Evolutionary conservation across 2,797 vertebrate species (phyloP).

Genomic region (Caiman crocodilus): DNA sequence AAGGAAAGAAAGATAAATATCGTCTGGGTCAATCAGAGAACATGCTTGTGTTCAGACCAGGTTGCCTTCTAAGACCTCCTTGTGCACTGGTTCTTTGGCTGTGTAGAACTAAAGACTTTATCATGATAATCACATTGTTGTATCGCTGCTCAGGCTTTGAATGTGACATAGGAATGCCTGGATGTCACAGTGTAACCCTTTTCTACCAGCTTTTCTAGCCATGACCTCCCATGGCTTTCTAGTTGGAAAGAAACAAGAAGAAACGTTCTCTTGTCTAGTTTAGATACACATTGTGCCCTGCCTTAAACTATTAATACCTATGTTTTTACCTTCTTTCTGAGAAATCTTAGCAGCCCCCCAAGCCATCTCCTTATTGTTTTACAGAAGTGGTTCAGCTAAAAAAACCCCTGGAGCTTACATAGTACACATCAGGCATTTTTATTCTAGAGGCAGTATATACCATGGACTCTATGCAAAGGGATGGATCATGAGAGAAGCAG

Average conservation of each 20-base stretch:
- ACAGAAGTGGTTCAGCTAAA: background rate
- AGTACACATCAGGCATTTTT: background rate
- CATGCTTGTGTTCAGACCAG: background rate
- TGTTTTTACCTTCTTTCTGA: background rate
- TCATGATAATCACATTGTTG: accelerated
- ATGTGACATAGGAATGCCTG: background rate
- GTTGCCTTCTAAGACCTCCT: background rate
- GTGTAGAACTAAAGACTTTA: background rate
- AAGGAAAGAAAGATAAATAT: background rate
- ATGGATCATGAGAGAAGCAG: background rate
- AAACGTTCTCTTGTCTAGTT: background rate
- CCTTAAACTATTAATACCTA: background rate
- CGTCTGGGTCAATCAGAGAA: background rate
- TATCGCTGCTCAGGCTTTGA: background rate
- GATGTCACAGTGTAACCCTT: background rate
- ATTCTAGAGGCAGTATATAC: background rate
- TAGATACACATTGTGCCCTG: background rate
- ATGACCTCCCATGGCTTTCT: background rate
- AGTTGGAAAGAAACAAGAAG: background rate
- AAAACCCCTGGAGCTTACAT: background rate
- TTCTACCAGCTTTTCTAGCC: background rate
- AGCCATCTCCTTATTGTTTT: background rate
- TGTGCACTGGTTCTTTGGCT: background rate
- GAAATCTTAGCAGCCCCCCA: background rate
- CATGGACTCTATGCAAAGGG: too few species aligned